phyloP scores from a whole-genome alignment of 1,140 invertebrate genomes.

The Lepeophtheirus salmonis region DNA sequence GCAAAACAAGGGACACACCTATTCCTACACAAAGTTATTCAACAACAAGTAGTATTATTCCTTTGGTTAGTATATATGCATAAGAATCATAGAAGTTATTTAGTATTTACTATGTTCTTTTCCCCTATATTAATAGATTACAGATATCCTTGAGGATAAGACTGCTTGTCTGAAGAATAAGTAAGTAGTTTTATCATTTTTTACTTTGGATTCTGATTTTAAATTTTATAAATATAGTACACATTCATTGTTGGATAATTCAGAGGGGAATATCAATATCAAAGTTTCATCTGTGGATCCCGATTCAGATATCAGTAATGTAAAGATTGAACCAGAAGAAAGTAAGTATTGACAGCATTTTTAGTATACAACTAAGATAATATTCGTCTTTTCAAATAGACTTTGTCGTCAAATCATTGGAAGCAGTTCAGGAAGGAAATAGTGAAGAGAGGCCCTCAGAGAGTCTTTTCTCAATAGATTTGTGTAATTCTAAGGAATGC shows the following conservation, averaged over 20 bases:
- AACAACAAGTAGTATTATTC: too few species aligned
- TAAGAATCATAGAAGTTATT: too few species aligned
- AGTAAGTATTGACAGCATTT: not conserved
- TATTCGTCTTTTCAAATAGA: not conserved
- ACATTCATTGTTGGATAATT: not conserved
- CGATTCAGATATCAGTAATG: not conserved
- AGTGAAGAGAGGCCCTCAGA: not conserved
- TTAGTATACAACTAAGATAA: not conserved
- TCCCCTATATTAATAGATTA: not conserved
- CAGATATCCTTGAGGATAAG: too few species aligned
- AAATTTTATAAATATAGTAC: not conserved
- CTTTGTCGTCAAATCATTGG: not conserved
- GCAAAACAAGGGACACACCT: slow-evolving; percentile 24
- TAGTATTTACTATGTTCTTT: too few species aligned
- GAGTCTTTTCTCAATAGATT: not conserved
- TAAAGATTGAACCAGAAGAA: not conserved
- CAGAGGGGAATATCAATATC: not conserved
- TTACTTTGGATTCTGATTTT: too few species aligned
- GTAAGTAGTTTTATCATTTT: too few species aligned
- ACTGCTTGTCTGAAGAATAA: too few species aligned
- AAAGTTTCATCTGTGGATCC: not conserved
- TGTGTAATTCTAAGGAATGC: not conserved
- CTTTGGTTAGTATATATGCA: too few species aligned
- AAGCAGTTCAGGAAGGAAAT: not conserved
- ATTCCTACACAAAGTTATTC: not conserved